Evolutionary conservation across 2,888 invertebrate genomes (phyloP), one percentile per base, ranked within the genome.

Genomic region (Apodemia duryi): DNA sequence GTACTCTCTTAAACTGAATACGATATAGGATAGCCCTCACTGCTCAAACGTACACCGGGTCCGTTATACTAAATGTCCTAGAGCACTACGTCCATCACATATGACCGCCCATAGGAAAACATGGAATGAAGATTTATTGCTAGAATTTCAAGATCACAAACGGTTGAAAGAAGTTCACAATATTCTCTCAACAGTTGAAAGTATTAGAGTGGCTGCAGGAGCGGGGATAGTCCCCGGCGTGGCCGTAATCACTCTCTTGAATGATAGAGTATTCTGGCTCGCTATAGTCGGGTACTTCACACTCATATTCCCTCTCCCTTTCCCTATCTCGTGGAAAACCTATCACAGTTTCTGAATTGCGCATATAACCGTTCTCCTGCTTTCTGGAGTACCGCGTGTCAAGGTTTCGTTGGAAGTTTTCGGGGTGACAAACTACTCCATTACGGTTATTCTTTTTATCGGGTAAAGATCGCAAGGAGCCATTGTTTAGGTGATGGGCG

Each of bases 71-170:
- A 85, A 49, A 82, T 74, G 82, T 85, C 85, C 88, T 88, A 89
- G 83, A 88, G 85, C 90, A 84, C 89, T 89, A 88, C 85, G 83
- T 81, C 80, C 83, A 78, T 83, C 86, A 79, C 84, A 79, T 79
- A 74, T 75, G 77, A 79, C 77, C 79, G 68, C 83, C 82, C 86
- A 80, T 80, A 86, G 77, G 78, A 84, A 85, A 88, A 87, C 88
- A 86, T 88, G 91, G 91, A 92, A 92, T 91, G 92, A 90, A 92
- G 89, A 84, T 86, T 92, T 92, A 92, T 92, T 92, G 91, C 92
- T 92, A 92, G 83, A 84, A 89, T 91, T 90, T 84, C 88, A 92
- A 91, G 89, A 91, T 91, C 91, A 92, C 92, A 89, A 88, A 86
- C 74, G 79, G 81, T 84, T 80, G 78, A 82, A 76, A 83, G 76